Evolutionary conservation across 1,140 invertebrate genomes (phyloP), one percentile per base, ranked within the genome.

Genomic region (Halyomorpha halys): DNA sequence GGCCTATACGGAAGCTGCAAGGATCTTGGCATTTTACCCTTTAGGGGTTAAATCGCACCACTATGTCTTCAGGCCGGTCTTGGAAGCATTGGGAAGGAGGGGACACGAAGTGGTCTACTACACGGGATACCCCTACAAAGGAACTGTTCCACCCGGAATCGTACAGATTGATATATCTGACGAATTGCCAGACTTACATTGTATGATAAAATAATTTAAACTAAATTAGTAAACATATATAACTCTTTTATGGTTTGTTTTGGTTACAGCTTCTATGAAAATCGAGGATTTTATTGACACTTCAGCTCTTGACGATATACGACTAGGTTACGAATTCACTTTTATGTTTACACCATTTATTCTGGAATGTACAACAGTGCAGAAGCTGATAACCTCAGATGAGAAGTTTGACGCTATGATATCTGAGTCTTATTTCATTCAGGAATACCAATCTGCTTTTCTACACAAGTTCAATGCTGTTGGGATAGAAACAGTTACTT

Each of bases 321-420:
- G 27, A 30, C 3, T 30, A 30, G 3, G 27, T 30, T 30, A 30
- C 27, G 27, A n/a, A n/a, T 30, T 30, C 27, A 4, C 27, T 30
- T 4, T 30, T 30, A 30, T 4, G 3, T 30, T 30, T 30, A 4
- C 8, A 8, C 27, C 27, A 30, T 30, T 30, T 8, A 30, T 30
- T 30, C 8, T 30, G 27, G 27, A 30, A 30, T 4, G 8, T 8
- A 3, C 27, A 30, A 30, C 47, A 11, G 19, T 49, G 5, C 47
- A 49, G 47, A 21, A 49, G 47, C 47, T 49, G 47, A 21, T 49
- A 4, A 3, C 3, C 19, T 49, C 47, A 18, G 47, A 49, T 16
- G 16, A 63, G 14, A 67, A 70, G 30, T 73, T 72, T 25, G 74
- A 75, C 65, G 59, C 72, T 16, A 69, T 73, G 23, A 68, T 74